These are phyloP conservation scores for Ormyrus thymus DNA, from an alignment of 2,888 invertebrate genomes.

Conservation along the genomic window DNA sequence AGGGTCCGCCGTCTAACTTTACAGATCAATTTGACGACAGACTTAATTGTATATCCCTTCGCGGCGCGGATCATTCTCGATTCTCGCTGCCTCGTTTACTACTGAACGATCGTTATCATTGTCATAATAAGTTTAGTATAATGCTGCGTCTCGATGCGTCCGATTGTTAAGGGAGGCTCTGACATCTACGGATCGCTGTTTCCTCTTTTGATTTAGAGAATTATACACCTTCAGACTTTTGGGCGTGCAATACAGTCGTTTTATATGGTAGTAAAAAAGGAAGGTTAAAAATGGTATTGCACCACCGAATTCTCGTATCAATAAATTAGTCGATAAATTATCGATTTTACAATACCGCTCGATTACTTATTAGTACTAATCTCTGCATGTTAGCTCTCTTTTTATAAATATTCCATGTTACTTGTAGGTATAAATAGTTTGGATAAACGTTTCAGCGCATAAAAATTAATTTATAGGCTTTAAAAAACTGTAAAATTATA, in stretches of 20 bases:
- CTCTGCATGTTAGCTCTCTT: no score
- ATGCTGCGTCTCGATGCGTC: neutral
- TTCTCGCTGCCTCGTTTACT: slow-evolving; percentile 22
- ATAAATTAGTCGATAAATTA: no score
- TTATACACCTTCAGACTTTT: neutral
- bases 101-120: slow-evolving; percentile 34
- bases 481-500: no score
- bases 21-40: slow-evolving; percentile 42
- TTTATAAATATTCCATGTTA: no score
- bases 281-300: no score
- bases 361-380: no score
- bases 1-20: slow-evolving; percentile 46
- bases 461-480: no score
- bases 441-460: no score
- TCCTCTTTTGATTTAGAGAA: neutral
- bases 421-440: no score
- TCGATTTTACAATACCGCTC: no score
- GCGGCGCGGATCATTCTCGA: neutral
- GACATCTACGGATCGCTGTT: neutral
- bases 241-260: neutral
- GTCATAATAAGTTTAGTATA: slow-evolving; percentile 35
- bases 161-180: slow-evolving; percentile 2
- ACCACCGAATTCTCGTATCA: no score
- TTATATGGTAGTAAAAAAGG: neutral
- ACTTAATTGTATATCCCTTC: slow-evolving; percentile 26